Percentiles rank a stretch among this genome's conserved stretches.
Conservation (phyloP, 2,888 invertebrate genomes). For the Muscina levida region DNA sequence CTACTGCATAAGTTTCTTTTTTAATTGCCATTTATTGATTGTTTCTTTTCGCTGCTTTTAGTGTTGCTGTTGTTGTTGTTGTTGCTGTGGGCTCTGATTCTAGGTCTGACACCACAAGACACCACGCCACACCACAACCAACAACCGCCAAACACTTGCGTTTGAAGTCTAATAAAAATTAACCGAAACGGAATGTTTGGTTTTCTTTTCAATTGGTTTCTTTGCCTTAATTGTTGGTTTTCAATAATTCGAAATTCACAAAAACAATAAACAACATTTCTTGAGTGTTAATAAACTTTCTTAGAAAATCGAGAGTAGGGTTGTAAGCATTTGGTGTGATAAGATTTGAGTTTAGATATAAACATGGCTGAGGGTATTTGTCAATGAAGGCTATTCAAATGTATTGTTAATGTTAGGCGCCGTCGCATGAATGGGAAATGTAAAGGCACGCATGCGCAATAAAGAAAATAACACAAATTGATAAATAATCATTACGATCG, state of each 20-base stretch:
- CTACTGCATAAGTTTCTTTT: conserved; percentile 23
- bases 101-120: not conserved
- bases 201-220: conserved; percentile 37
- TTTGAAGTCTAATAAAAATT: not conserved
- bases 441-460: too few species aligned
- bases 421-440: too few species aligned
- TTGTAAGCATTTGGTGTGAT: conserved; percentile 28
- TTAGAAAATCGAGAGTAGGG: not conserved
- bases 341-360: not conserved
- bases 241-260: conserved; percentile 1
- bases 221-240: conserved; percentile 13
- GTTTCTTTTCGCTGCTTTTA: conserved; percentile 2
- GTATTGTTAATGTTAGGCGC: too few species aligned
- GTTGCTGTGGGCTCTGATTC: not conserved
- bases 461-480: too few species aligned
- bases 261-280: conserved; percentile 11
- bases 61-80: too few species aligned
- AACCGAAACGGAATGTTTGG: conserved; percentile 23
- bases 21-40: conserved; percentile 56
- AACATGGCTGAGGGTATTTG: too few species aligned
- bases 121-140: too few species aligned
- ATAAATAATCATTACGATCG: too few species aligned
- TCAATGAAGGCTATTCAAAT: too few species aligned
- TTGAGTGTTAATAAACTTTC: conserved; percentile 35
- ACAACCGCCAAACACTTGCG: not conserved